These are phyloP conservation scores for Cephalopterus ornatus DNA, from an alignment of 2,113 vertebrate species.

Conservation along the genomic window DNA sequence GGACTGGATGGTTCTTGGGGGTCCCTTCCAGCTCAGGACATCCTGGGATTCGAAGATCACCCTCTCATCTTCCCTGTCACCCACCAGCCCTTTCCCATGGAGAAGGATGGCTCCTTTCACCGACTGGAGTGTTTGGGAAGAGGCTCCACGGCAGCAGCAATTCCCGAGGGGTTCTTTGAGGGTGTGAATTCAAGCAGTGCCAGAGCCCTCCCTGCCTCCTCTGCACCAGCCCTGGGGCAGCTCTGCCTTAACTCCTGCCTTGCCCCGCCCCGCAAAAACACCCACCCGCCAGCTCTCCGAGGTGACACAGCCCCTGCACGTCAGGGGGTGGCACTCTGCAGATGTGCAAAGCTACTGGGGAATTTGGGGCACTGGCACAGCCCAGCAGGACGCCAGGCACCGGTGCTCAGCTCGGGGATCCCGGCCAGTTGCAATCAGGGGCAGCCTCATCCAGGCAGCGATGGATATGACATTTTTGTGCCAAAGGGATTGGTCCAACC, in stretches of 20 bases:
- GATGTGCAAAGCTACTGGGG: background rate
- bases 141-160: rapidly evolving
- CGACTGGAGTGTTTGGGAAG: rapidly evolving
- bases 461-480: background rate
- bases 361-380: background rate
- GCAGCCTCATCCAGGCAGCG: rapidly evolving
- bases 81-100: background rate
- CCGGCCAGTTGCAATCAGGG: rapidly evolving
- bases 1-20: background rate
- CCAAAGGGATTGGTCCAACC: rapidly evolving
- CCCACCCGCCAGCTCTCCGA: rapidly evolving
- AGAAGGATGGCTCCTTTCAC: background rate
- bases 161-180: rapidly evolving
- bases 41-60: background rate
- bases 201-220: background rate
- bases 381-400: background rate
- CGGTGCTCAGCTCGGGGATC: background rate
- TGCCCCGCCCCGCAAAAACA: rapidly evolving
- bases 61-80: background rate
- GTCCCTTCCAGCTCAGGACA: background rate
- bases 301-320: background rate
- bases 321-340: background rate
- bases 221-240: background rate
- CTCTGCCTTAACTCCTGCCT: background rate
- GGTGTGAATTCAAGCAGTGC: background rate